These are phyloP conservation scores for Isichthys henryi DNA, from an alignment of 2,113 vertebrate species.

Conservation along the genomic window DNA sequence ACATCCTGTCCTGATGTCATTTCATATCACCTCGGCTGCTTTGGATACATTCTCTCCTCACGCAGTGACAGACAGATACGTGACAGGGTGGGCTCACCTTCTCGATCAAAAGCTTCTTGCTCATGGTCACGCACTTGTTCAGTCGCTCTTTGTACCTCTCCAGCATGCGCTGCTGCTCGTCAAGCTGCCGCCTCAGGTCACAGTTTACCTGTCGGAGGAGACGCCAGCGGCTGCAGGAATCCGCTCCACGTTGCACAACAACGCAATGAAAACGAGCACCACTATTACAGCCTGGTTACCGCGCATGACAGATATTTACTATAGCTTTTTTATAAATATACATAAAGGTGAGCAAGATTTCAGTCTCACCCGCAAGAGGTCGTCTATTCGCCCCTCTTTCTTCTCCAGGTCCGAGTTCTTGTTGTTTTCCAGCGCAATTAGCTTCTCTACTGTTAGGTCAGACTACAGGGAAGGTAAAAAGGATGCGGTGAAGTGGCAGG, in stretches of 20 bases:
- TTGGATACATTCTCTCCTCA: not conserved
- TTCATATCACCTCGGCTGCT: not conserved
- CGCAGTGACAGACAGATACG: not conserved
- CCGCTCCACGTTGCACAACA: not conserved
- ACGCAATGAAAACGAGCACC: not conserved
- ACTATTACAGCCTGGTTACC: not conserved
- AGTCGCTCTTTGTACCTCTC: conserved; percentile 91
- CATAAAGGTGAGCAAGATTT: not conserved
- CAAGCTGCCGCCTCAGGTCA: conserved; percentile 85
- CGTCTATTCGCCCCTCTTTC: conserved; percentile 92
- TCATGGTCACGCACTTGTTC: conserved; percentile 93
- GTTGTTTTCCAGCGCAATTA: conserved; percentile 84
- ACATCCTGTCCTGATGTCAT: not conserved
- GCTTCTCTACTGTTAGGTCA: conserved; percentile 89
- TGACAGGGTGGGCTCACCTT: conserved; percentile 62
- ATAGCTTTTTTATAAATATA: not conserved
- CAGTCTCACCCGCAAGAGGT: conserved; percentile 81
- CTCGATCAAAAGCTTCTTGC: conserved; percentile 93
- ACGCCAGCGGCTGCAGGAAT: not conserved
- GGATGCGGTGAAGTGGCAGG: not conserved
- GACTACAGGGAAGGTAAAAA: conserved; percentile 60
- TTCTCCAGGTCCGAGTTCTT: conserved; percentile 94
- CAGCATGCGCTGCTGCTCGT: conserved; percentile 90
- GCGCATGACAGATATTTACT: not conserved
- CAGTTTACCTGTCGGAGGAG: conserved; percentile 74